phyloP scores from a whole-genome alignment of 2,888 invertebrate species.

The Pristionchus exspectatus region DNA sequence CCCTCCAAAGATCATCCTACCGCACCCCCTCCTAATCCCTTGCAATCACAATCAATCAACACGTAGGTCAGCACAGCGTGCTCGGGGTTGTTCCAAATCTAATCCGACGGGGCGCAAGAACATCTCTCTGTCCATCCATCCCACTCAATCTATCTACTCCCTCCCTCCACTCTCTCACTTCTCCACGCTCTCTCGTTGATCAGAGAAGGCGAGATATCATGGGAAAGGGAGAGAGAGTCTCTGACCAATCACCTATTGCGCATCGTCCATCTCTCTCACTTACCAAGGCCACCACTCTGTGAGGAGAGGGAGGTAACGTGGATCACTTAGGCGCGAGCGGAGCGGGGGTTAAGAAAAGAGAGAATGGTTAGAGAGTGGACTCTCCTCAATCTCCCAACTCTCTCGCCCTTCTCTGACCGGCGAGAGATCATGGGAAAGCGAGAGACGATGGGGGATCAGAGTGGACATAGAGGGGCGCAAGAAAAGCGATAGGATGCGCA shows the following conservation, averaged over 20 bases:
- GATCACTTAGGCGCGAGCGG: background rate
- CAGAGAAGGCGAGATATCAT: background rate
- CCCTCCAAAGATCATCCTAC: too few relatives aligned
- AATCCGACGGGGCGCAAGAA: background rate
- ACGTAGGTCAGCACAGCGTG: background rate
- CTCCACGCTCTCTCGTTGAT: background rate
- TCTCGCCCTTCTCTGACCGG: background rate
- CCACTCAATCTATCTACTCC: background rate
- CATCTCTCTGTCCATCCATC: background rate
- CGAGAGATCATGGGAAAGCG: background rate
- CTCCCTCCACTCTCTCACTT: background rate
- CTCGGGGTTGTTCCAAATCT: background rate
- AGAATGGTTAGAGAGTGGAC: too few relatives aligned
- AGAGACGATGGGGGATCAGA: background rate
- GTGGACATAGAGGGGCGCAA: slow-evolving; percentile 3
- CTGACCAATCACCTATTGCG: background rate
- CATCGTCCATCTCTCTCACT: slow-evolving; percentile 13
- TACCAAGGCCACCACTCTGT: slow-evolving; percentile 32
- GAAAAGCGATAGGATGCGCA: background rate
- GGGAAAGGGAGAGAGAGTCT: slow-evolving; percentile 18
- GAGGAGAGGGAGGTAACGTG: background rate
- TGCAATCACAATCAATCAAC: background rate
- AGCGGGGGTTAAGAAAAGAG: too few relatives aligned
- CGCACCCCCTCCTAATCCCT: too few relatives aligned
- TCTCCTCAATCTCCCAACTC: background rate